Percentiles rank a stretch among this genome's conserved stretches.
Evolutionary conservation across 2,888 invertebrate genomes (phyloP).

Genomic region (Limnephilus auricula): DNA sequence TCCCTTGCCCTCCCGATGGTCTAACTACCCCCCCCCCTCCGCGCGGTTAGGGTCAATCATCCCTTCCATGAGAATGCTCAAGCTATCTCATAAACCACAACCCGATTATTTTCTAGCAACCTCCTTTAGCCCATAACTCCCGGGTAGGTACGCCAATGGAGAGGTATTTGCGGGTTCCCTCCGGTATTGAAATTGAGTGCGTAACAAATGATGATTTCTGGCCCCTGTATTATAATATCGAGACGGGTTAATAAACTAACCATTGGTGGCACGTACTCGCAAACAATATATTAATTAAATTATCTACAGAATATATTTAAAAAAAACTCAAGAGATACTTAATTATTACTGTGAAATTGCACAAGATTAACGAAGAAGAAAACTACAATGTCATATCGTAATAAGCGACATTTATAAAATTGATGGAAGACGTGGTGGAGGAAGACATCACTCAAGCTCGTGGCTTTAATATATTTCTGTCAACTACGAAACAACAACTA

Average conservation of each 20-base stretch:
- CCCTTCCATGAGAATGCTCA: too few species aligned
- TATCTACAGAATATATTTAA: too few species aligned
- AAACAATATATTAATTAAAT: background rate
- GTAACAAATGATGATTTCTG: conserved; percentile 50
- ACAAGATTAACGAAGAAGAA: background rate
- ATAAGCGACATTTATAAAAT: too few species aligned
- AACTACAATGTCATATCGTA: too few species aligned
- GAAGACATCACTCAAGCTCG: too few species aligned
- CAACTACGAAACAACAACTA: too few species aligned
- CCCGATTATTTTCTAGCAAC: background rate
- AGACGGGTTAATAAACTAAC: conserved; percentile 9
- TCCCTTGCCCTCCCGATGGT: too few species aligned
- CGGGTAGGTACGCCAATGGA: conserved; percentile 27
- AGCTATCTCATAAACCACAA: too few species aligned
- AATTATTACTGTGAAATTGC: background rate
- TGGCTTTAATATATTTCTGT: too few species aligned
- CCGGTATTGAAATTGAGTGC: conserved; percentile 47
- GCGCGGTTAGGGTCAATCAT: too few species aligned
- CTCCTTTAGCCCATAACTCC: background rate
- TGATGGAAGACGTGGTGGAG: too few species aligned
- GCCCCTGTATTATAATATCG: background rate
- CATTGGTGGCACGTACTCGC: background rate
- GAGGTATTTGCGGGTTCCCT: background rate
- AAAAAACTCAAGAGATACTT: background rate
- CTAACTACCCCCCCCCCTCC: too few species aligned